phyloP scores from a whole-genome alignment of 1,140 invertebrate species.

The Condylostylus longicornis region DNA sequence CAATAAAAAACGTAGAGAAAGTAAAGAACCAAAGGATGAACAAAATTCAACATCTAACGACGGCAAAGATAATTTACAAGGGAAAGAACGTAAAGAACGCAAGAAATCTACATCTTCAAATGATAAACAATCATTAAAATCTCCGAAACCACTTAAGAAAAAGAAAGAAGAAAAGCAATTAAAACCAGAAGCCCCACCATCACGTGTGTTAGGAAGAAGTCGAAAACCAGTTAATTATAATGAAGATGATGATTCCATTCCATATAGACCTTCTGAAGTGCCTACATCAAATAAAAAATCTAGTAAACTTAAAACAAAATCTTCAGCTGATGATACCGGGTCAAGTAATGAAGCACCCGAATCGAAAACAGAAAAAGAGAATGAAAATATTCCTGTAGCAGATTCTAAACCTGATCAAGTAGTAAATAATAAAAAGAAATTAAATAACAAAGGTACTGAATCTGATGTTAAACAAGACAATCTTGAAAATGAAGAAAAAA shows the following conservation, averaged over 20 bases:
- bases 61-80: no score
- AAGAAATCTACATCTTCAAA: conserved; percentile 32
- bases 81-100: no score
- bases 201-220: conserved; percentile 22
- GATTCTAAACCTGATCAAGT: conserved; percentile 18
- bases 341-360: neutral
- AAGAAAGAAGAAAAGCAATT: conserved; percentile 28
- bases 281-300: conserved; percentile 32
- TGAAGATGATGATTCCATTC: conserved; percentile 26
- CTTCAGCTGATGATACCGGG: neutral
- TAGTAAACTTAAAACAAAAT: conserved; percentile 7
- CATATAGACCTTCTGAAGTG: conserved; percentile 22
- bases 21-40: no score
- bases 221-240: conserved; percentile 30
- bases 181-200: conserved; percentile 31
- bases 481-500: conserved; percentile 2
- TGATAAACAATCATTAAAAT: conserved; percentile 10
- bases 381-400: conserved; percentile 22
- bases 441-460: conserved; percentile 1
- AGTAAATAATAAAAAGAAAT: conserved; percentile 10
- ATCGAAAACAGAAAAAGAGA: neutral
- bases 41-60: no score
- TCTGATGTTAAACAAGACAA: conserved; percentile 1
- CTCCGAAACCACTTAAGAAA: conserved; percentile 15
- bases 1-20: no score